Conservation (phyloP, 1,140 invertebrate species). For the Euschistus heros region DNA sequence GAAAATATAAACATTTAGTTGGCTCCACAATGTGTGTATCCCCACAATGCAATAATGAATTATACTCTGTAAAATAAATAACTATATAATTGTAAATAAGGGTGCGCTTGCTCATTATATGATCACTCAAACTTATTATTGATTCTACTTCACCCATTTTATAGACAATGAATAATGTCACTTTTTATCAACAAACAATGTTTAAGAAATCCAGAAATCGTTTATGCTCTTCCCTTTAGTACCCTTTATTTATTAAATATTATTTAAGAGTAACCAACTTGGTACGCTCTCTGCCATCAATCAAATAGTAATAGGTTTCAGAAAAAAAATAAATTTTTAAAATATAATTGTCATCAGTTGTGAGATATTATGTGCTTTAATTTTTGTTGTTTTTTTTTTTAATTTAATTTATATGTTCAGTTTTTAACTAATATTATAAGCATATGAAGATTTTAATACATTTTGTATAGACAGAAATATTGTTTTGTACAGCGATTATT, state of each 20-base stretch:
- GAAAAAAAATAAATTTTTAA: neutral
- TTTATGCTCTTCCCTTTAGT: neutral
- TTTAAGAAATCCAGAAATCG: too few species aligned
- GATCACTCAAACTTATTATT: neutral
- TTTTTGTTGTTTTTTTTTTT: constrained; percentile 25
- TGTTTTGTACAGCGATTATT: constrained; percentile 33
- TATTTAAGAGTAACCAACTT: neutral
- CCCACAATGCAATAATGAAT: constrained; percentile 7
- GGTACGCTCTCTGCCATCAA: neutral
- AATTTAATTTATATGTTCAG: constrained; percentile 31
- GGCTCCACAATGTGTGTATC: neutral
- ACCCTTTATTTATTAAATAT: neutral
- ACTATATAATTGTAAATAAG: constrained; percentile 6
- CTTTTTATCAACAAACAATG: neutral
- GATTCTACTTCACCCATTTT: constrained; percentile 1
- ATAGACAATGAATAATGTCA: constrained; percentile 4
- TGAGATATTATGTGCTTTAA: constrained; percentile 20
- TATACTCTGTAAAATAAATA: neutral
- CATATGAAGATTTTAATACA: constrained; percentile 27
- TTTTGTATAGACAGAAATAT: constrained; percentile 28
- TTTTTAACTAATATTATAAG: constrained; percentile 26
- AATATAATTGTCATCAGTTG: neutral
- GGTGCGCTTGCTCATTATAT: constrained; percentile 12
- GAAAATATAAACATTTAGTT: constrained; percentile 6
- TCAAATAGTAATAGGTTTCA: neutral